Conservation (phyloP, 2,888 invertebrate species). For the Chirona hameri region DNA sequence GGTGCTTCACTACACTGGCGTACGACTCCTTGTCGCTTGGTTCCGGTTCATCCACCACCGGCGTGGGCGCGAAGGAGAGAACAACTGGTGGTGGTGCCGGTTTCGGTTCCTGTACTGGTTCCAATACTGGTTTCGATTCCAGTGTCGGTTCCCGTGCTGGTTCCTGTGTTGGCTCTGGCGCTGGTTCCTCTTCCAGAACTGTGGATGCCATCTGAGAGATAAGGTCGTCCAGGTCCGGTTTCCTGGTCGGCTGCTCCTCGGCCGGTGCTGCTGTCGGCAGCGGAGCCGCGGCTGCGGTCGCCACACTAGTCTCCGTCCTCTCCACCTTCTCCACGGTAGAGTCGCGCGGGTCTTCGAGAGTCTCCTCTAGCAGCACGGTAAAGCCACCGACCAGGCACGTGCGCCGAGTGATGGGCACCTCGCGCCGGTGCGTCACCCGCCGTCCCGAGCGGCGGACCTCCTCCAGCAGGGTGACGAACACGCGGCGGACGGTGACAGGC, state of each 20-base stretch:
- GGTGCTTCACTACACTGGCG: constrained; percentile 1
- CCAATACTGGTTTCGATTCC: too few relatives aligned
- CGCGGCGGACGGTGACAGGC: background rate
- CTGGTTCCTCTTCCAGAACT: background rate
- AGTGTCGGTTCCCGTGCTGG: too few relatives aligned
- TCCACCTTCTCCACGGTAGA: background rate
- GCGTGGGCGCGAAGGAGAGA: background rate
- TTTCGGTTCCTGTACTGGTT: background rate
- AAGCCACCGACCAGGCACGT: background rate
- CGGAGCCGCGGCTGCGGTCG: background rate
- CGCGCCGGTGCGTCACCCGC: background rate
- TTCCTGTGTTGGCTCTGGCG: background rate
- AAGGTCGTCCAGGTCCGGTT: background rate
- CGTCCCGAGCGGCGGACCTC: background rate
- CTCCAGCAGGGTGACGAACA: background rate
- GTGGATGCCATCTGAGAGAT: constrained; percentile 4
- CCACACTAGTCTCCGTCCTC: background rate
- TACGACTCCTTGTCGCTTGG: constrained; percentile 5
- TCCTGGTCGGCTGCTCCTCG: background rate
- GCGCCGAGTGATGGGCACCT: background rate
- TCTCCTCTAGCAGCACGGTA: background rate
- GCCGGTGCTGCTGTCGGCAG: background rate
- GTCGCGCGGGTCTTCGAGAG: background rate
- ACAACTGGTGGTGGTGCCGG: background rate
- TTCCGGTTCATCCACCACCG: too few relatives aligned